phyloP scores from a whole-genome alignment of 2,797 vertebrate species.

The Tauraco hartlaubi region DNA sequence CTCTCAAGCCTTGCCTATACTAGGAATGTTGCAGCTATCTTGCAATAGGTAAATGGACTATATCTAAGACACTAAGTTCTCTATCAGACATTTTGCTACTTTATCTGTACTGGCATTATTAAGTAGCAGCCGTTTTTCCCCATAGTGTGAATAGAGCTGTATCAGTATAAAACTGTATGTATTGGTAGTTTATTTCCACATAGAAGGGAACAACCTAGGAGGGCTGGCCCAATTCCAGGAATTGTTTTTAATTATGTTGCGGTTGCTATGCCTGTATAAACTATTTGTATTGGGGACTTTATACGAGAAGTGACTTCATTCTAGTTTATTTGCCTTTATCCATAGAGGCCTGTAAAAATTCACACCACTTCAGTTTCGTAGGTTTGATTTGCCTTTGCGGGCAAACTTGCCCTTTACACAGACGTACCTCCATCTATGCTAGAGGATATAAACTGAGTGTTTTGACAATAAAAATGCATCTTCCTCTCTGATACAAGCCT shows the following conservation, averaged over 20 bases:
- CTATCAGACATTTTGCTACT: background rate
- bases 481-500: background rate
- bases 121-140: background rate
- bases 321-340: slow-evolving; percentile 1
- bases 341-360: background rate
- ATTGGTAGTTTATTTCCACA: background rate
- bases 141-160: background rate
- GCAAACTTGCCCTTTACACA: background rate
- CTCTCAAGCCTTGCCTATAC: background rate
- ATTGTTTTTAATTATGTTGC: slow-evolving; percentile 1
- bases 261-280: slow-evolving; percentile 1
- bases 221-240: background rate
- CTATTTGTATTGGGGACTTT: background rate
- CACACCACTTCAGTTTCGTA: background rate
- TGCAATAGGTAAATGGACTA: background rate
- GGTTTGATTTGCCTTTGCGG: background rate
- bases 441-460: background rate
- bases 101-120: slow-evolving; percentile 11
- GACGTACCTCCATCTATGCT: background rate
- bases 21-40: background rate
- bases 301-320: background rate
- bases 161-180: background rate
- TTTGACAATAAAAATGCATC: background rate
- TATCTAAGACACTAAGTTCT: background rate
- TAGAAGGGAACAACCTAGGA: background rate